Percentiles rank a stretch among this genome's conserved stretches.
These are phyloP conservation scores for Alentia gelatinosa DNA, from an alignment of 2,888 invertebrate genomes.

Conservation along the genomic window DNA sequence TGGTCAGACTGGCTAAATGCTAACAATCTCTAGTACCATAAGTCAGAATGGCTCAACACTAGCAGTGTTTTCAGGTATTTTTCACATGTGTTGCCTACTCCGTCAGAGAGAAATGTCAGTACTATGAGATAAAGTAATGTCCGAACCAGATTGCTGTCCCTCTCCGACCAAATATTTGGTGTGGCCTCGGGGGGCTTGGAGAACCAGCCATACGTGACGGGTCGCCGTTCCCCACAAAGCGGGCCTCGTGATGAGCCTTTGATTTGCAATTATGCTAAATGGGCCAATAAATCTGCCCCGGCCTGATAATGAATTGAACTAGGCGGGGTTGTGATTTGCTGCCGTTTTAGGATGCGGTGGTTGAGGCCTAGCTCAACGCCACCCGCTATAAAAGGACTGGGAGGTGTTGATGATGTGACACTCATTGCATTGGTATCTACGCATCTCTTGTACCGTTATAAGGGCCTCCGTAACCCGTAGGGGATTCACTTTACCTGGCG, in stretches of 20 bases:
- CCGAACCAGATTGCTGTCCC: not conserved
- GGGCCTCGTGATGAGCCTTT: not conserved
- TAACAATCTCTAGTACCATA: too few species aligned
- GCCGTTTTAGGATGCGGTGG: not conserved
- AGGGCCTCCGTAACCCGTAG: too few species aligned
- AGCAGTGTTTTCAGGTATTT: too few species aligned
- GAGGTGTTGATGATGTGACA: not conserved
- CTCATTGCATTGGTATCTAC: not conserved
- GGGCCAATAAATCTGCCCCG: slow-evolving; percentile 1
- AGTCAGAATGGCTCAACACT: too few species aligned
- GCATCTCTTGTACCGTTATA: not conserved
- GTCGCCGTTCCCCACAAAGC: not conserved
- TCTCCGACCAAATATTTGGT: not conserved
- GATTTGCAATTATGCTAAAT: slow-evolving; percentile 22
- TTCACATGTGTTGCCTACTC: too few species aligned
- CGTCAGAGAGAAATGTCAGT: not conserved
- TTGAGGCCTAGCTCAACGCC: too few species aligned
- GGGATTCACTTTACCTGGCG: too few species aligned
- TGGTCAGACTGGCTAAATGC: too few species aligned
- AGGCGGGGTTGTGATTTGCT: not conserved
- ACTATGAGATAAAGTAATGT: not conserved
- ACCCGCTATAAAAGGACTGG: not conserved
- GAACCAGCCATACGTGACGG: not conserved
- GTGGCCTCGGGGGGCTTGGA: not conserved
- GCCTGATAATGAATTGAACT: not conserved